Conservation (phyloP, 2,113 vertebrate genomes). For the Percina caprodes region DNA sequence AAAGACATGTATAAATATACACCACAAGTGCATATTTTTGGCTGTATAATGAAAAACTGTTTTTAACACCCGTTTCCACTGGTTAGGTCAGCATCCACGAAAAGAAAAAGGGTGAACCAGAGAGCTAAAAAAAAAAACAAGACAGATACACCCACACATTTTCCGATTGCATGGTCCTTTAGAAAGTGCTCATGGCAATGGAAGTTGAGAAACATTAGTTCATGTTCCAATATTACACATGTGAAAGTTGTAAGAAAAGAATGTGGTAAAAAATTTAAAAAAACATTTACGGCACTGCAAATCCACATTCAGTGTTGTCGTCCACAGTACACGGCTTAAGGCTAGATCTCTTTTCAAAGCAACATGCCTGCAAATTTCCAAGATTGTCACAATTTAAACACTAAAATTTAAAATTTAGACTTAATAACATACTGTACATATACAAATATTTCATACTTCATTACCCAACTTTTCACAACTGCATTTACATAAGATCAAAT, state of each 20-base stretch:
- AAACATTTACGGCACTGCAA: conserved; percentile 17
- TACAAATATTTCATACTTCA: conserved; percentile 63
- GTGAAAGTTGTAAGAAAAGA: conserved; percentile 56
- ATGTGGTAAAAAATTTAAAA: conserved; percentile 23
- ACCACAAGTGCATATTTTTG: conserved; percentile 47
- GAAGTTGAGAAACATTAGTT: conserved; percentile 66
- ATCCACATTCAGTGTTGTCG: conserved; percentile 74
- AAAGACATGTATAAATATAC: conserved; percentile 43
- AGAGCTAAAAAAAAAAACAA: conserved; percentile 66
- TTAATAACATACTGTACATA: conserved; percentile 57
- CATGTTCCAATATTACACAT: conserved; percentile 58
- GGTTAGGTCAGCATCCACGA: conserved; percentile 75
- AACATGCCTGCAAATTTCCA: conserved; percentile 18
- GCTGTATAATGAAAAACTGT: conserved; percentile 45
- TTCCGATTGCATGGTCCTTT: conserved; percentile 81
- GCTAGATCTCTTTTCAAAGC: conserved; percentile 35
- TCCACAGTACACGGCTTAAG: conserved; percentile 63
- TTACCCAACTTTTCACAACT: conserved; percentile 35
- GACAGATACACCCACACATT: conserved; percentile 76
- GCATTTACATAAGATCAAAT: conserved; percentile 47
- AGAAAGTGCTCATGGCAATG: conserved; percentile 72
- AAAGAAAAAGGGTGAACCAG: conserved; percentile 64
- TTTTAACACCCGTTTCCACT: conserved; percentile 59
- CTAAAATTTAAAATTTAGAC: conserved; percentile 44
- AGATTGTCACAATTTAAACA: conserved; percentile 51